Percentiles rank a stretch among this genome's conserved stretches.
Evolutionary conservation across 2,113 vertebrate species (phyloP).

Genomic region (Oryzias celebensis): DNA sequence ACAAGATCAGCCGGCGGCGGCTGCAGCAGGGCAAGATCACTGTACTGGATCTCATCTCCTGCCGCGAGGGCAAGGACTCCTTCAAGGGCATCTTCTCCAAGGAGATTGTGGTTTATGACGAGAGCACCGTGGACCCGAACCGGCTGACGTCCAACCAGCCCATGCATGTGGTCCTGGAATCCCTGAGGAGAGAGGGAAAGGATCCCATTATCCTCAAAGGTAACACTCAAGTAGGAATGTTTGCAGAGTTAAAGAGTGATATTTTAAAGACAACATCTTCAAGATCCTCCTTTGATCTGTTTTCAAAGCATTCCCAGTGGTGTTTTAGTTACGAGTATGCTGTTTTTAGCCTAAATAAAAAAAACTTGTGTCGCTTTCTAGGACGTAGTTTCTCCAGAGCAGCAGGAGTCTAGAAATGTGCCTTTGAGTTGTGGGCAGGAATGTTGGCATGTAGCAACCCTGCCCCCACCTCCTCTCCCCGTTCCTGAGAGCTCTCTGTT

Average conservation of each 20-base stretch:
- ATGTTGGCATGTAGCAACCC: too few relatives aligned
- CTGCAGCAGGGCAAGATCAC: constrained; percentile 99
- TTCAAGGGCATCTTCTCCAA: constrained; percentile 98
- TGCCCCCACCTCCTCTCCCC: too few relatives aligned
- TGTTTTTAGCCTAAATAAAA: too few relatives aligned
- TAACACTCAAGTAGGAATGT: constrained; percentile 62
- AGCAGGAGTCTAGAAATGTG: too few relatives aligned
- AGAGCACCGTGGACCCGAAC: constrained; percentile 91
- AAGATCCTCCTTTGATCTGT: too few relatives aligned
- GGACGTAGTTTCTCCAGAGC: too few relatives aligned
- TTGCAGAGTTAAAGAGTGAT: background rate
- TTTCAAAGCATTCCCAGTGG: too few relatives aligned
- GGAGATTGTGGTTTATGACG: constrained; percentile 98
- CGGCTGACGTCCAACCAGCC: constrained; percentile 91
- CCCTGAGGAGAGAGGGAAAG: constrained; percentile 94
- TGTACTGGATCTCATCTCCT: constrained; percentile 96
- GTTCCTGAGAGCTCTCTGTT: too few relatives aligned
- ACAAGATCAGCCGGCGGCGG: constrained; percentile 96
- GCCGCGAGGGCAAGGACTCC: constrained; percentile 93
- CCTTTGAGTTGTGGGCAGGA: too few relatives aligned
- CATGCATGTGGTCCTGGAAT: constrained; percentile 92
- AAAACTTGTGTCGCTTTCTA: too few relatives aligned
- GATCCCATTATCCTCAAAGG: constrained; percentile 97
- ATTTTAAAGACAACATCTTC: background rate
- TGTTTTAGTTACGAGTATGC: too few relatives aligned